A percentile compares a stretch with the other conserved stretches of the same genome.
Conservation (phyloP, 2,113 vertebrate genomes). For the Chaenocephalus aceratus region DNA sequence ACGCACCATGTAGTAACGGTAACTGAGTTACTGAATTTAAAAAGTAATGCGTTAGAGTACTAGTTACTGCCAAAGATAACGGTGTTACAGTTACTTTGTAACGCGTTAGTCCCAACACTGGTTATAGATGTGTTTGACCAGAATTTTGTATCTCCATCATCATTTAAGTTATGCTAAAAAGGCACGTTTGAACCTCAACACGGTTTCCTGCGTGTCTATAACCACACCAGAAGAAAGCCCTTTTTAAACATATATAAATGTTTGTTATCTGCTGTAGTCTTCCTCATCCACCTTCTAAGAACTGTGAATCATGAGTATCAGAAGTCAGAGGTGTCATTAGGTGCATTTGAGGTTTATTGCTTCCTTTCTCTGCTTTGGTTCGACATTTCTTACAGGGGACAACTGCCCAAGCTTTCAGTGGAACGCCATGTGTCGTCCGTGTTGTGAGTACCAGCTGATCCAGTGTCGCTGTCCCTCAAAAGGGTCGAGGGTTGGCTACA, state of each 20-base stretch:
- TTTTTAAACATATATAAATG: background rate
- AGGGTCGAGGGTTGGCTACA: slow-evolving; percentile 89
- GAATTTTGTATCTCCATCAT: background rate
- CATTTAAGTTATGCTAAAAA: background rate
- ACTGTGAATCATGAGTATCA: background rate
- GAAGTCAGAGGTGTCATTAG: background rate
- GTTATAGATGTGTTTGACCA: no score
- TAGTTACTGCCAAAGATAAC: no score
- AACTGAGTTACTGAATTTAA: no score
- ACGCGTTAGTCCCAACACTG: no score
- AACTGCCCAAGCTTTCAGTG: slow-evolving; percentile 90
- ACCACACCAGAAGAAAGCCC: background rate
- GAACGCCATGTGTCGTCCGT: slow-evolving; percentile 94
- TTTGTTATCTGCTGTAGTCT: background rate
- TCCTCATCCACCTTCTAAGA: background rate
- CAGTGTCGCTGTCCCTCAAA: slow-evolving; percentile 89
- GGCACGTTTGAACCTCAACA: background rate
- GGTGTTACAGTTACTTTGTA: no score
- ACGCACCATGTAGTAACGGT: no score
- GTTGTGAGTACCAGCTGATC: slow-evolving; percentile 92
- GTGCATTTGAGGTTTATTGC: slow-evolving; percentile 6
- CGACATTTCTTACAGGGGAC: slow-evolving; percentile 78
- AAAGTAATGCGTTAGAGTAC: no score
- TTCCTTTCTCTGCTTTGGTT: slow-evolving; percentile 80
- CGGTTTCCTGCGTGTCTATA: background rate